Evolutionary conservation across 2,113 vertebrate species (phyloP), one percentile per base, ranked within the genome.

Genomic region (Melanotaenia duboulayi): DNA sequence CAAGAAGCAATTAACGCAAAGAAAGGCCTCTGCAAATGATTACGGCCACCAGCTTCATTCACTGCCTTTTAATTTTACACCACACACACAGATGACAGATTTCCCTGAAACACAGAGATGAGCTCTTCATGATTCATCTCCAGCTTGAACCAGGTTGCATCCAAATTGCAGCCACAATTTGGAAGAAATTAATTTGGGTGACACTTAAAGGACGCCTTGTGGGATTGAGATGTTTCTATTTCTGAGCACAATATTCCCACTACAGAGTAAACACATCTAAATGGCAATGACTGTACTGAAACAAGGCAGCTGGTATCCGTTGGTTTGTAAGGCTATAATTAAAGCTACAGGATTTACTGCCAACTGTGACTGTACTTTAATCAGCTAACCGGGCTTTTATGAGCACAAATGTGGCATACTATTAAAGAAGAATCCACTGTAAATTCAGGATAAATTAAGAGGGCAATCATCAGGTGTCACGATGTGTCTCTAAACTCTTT

Each of bases 1-100:
- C 68, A 70, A 76, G 80, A 83, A 67, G 69, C 75, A 84, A 89
- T 90, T 87, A 87, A 80, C 49, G 40, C 37, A 39, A 65, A 74
- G 51, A 67, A 35, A 73, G 64, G 69, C 59, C 17, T 76, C 63
- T 71, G 78, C 3, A 25, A 79, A 81, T 40, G 74, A 86, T 87
- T 76, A 72, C 14, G 24, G 51, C 75, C 85, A 67, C 76, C 11
- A 57, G 72, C 68, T 71, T 75, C 71, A 55, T 51, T 82, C 68
- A 20, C 22, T 28, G 58, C 71, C 51, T 65, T 80, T 39, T 78
- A 76, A 82, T 85, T 84, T 76, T 52, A 57, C 51, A 23, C 5
- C 60, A 32, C 32, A 55, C 71, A 65, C 6, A 20, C n/a, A 61
- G 28, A 24, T 51, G 56, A 78, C n/a, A 76, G 67, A 81, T 78